Conservation (phyloP, 2,797 vertebrate species). For the Eulemur albifrons region DNA sequence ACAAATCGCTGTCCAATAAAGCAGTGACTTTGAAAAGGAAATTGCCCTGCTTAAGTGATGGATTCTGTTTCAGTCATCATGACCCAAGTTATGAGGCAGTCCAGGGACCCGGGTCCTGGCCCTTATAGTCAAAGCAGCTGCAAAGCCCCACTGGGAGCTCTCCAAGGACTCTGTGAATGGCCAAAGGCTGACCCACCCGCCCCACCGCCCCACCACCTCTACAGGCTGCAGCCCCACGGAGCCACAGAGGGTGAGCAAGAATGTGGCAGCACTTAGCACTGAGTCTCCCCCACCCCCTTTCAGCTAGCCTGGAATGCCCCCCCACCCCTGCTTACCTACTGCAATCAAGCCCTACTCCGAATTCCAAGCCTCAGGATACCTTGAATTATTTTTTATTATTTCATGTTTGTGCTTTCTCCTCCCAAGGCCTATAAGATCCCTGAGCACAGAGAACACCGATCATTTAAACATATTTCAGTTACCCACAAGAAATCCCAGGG, state of each 20-base stretch:
- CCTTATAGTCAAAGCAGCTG: conserved; percentile 44
- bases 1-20: conserved; percentile 64
- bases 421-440: not conserved
- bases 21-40: conserved; percentile 72
- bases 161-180: not conserved
- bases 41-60: conserved; percentile 60
- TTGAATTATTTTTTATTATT: not conserved
- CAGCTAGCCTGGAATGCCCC: not conserved
- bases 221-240: not conserved
- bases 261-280: not conserved
- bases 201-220: no score
- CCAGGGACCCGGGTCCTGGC: conserved; percentile 24
- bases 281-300: not conserved
- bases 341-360: not conserved
- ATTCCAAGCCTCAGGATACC: not conserved
- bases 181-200: not conserved
- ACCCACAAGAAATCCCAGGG: not conserved
- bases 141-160: conserved; percentile 18
- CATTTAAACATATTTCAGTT: not conserved
- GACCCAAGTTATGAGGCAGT: conserved; percentile 35
- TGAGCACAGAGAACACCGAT: not conserved
- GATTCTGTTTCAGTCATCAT: conserved; percentile 19
- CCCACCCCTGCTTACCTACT: not conserved
- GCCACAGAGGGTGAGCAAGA: not conserved
- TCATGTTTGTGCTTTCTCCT: conserved; percentile 37